A percentile compares a stretch with the other conserved stretches of the same genome.
These are phyloP conservation scores for Albula glossodonta DNA, from an alignment of 2,113 vertebrate species.

Conservation along the genomic window DNA sequence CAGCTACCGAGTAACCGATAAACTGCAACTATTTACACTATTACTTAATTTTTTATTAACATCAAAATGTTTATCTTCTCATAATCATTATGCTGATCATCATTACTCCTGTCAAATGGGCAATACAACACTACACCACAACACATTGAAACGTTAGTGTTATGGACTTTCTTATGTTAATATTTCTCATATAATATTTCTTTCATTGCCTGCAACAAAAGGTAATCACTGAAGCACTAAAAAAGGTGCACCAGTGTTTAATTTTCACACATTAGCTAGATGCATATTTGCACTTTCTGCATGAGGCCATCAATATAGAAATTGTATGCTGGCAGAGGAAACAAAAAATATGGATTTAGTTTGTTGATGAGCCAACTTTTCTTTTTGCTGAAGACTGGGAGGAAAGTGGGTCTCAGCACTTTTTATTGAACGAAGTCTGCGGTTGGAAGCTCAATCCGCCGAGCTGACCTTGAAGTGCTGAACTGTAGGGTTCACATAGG, in stretches of 20 bases:
- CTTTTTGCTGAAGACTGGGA: constrained; percentile 37
- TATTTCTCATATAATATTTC: too few relatives aligned
- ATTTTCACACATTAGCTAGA: neutral
- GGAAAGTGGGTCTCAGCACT: constrained; percentile 32
- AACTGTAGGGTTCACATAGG: neutral
- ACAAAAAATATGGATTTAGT: constrained; percentile 40
- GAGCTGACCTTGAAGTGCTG: constrained; percentile 27
- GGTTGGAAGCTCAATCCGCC: neutral
- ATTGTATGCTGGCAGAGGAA: neutral
- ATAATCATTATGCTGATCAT: too few relatives aligned
- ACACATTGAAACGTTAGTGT: neutral
- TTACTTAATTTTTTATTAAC: too few relatives aligned
- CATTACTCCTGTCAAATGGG: too few relatives aligned
- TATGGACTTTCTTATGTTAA: neutral
- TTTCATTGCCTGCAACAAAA: too few relatives aligned
- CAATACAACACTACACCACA: too few relatives aligned
- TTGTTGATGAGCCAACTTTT: constrained; percentile 24
- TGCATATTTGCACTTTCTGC: neutral
- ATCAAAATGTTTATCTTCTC: too few relatives aligned
- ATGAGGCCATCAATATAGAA: neutral
- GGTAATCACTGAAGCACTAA: too few relatives aligned
- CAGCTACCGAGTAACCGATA: neutral
- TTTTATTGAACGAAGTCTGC: constrained; percentile 27
- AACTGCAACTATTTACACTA: neutral
- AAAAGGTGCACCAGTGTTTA: neutral